phyloP scores from a whole-genome alignment of 2,113 vertebrate species.

The Nymphicus hollandicus region DNA sequence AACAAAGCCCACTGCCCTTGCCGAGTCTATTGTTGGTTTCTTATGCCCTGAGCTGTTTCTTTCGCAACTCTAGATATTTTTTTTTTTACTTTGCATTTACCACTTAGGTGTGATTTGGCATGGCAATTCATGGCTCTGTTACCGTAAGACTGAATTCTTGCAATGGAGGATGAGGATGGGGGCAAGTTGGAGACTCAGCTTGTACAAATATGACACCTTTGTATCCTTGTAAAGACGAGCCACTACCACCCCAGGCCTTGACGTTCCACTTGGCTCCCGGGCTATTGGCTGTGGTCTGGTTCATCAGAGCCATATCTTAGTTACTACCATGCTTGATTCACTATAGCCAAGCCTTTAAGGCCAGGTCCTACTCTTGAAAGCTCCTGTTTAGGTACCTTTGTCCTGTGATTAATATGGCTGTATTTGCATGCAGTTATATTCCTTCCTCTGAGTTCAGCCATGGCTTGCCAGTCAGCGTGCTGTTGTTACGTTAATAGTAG shows the following conservation, averaged over 20 bases:
- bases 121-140: not conserved
- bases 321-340: not conserved
- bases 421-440: not conserved
- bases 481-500: not conserved
- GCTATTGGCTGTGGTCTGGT: not conserved
- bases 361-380: not conserved
- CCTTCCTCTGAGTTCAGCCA: not conserved
- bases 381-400: not conserved
- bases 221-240: not conserved
- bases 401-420: not conserved
- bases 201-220: not conserved
- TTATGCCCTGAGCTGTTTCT: not conserved
- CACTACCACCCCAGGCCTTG: not conserved
- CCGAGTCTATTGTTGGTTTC: not conserved
- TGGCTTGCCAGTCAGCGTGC: not conserved
- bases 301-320: not conserved
- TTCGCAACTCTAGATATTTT: not conserved
- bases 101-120: not conserved
- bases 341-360: not conserved
- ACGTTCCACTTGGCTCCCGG: not conserved
- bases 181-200: not conserved
- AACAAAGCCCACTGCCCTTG: not conserved
- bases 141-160: not conserved
- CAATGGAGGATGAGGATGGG: not conserved
- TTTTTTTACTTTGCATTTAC: not conserved